Percentiles rank a stretch among this genome's conserved stretches.
These are phyloP conservation scores for Tortricodes alternella DNA, from an alignment of 2,888 invertebrate genomes.

Conservation along the genomic window DNA sequence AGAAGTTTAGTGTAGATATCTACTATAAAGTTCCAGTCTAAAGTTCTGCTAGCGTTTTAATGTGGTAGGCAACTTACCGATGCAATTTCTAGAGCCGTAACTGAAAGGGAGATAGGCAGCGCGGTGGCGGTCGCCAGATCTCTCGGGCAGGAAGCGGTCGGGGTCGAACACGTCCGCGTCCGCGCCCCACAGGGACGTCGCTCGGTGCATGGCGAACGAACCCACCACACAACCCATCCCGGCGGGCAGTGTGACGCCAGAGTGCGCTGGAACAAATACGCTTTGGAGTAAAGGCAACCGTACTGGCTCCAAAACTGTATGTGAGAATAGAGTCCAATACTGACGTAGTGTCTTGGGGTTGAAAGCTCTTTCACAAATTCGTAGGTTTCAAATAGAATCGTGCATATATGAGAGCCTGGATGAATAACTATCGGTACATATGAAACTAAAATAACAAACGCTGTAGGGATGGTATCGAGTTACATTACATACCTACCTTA, in stretches of 20 bases:
- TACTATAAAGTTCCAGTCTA: no score
- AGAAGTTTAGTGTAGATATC: no score
- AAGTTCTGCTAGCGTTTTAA: no score
- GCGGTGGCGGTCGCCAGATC: constrained; percentile 63
- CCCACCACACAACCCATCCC: constrained; percentile 71
- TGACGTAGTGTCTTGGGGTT: no score
- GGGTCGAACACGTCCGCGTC: constrained; percentile 83
- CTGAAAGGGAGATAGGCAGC: constrained; percentile 77
- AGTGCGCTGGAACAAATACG: constrained; percentile 53
- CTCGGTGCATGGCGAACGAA: constrained; percentile 73
- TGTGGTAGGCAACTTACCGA: constrained; percentile 60
- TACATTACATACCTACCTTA: no score
- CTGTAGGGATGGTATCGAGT: no score
- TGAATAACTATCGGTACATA: no score
- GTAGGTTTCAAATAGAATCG: no score
- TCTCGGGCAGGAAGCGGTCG: constrained; percentile 82
- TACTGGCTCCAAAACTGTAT: not conserved
- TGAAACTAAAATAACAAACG: no score
- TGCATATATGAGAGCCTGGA: no score
- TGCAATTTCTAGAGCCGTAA: constrained; percentile 76
- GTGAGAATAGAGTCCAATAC: no score
- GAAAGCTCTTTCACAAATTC: no score
- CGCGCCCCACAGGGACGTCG: constrained; percentile 77
- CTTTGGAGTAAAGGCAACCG: not conserved
- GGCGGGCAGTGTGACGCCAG: constrained; percentile 65